A percentile compares a stretch with the other conserved stretches of the same genome.
These are phyloP conservation scores for Antheraea pernyi DNA, from an alignment of 1,140 invertebrate species.

Conservation along the genomic window DNA sequence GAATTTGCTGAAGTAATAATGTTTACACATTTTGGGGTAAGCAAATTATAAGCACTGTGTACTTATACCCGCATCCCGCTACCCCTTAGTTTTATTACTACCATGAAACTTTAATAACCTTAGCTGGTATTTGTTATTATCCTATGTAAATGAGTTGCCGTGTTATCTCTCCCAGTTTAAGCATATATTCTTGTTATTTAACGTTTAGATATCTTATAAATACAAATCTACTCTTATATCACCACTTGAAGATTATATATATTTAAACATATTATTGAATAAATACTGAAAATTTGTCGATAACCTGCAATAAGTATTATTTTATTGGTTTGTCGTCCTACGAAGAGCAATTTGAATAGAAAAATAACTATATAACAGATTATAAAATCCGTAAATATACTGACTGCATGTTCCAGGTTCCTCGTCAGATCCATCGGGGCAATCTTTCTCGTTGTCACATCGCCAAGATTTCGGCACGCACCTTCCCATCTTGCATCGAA, in stretches of 20 bases:
- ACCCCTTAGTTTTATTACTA: background rate
- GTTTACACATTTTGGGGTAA: conserved; percentile 32
- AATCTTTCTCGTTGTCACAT: conserved; percentile 89
- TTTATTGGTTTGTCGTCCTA: too few relatives aligned
- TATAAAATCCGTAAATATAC: conserved; percentile 49
- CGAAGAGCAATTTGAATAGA: too few relatives aligned
- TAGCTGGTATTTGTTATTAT: conserved; percentile 1
- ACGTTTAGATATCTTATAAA: background rate
- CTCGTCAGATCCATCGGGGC: conserved; percentile 88
- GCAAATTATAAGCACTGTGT: background rate
- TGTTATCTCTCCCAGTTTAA: background rate
- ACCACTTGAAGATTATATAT: too few relatives aligned
- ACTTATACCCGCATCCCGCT: background rate
- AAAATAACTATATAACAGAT: background rate
- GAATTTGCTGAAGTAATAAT: conserved; percentile 40
- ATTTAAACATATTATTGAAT: too few relatives aligned
- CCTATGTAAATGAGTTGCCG: conserved; percentile 1
- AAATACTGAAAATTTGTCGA: too few relatives aligned
- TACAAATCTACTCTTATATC: background rate
- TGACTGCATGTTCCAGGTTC: conserved; percentile 84
- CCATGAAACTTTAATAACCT: conserved; percentile 3
- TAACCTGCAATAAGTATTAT: too few relatives aligned
- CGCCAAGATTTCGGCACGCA: conserved; percentile 90
- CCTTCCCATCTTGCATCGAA: conserved; percentile 85
- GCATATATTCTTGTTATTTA: background rate